Conservation (phyloP, 2,113 vertebrate species). For the Dicerorhinus sumatrensis region DNA sequence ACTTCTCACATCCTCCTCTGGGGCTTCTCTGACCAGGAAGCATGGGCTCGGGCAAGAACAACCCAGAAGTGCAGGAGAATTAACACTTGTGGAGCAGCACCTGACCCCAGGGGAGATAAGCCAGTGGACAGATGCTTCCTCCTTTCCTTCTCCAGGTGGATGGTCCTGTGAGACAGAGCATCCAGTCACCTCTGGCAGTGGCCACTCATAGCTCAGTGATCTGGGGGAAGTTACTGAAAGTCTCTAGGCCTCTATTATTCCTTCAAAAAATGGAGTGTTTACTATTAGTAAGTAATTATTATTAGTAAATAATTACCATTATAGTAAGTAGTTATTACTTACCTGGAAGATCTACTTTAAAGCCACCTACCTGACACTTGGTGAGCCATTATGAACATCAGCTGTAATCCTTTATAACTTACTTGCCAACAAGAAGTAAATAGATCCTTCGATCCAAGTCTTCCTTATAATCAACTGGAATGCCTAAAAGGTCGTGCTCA, state of each 20-base stretch:
- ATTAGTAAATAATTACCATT: neutral
- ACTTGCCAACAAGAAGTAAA: neutral
- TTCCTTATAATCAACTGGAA: neutral
- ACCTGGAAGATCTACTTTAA: neutral
- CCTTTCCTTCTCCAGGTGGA: neutral
- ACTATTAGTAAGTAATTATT: neutral
- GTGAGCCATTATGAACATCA: neutral
- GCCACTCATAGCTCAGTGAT: neutral
- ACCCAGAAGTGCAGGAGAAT: neutral
- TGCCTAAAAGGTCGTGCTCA: neutral
- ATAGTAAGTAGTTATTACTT: neutral
- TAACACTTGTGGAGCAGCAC: neutral
- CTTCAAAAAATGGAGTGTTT: neutral
- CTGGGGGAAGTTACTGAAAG: neutral
- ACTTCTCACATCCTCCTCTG: neutral
- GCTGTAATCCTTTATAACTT: neutral
- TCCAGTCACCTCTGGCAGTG: neutral
- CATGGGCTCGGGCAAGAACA: neutral
- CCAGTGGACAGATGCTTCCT: neutral
- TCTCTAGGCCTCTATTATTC: neutral
- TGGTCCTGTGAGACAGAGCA: neutral
- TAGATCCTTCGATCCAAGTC: neutral
- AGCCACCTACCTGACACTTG: neutral
- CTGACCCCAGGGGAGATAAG: neutral
- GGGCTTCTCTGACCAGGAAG: neutral